Evolutionary conservation across 1,140 invertebrate species (phyloP).

Genomic region (Macrostomum lignano): DNA sequence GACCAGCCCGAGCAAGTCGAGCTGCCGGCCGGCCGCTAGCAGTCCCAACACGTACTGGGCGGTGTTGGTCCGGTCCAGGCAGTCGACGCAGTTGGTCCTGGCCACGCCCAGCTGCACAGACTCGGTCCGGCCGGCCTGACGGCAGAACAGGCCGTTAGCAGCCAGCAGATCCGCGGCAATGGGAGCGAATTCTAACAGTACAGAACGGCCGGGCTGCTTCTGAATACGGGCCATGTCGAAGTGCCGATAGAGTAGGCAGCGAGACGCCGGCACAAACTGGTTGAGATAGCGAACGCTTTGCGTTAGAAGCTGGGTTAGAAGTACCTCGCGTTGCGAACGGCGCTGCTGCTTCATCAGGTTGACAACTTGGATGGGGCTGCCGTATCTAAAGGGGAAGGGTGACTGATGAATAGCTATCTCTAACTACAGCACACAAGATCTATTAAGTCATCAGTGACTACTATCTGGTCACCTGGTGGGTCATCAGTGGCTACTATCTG

Average conservation of each 20-base stretch:
- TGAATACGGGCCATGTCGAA: slow-evolving; percentile 5
- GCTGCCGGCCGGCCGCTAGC: slow-evolving; percentile 59
- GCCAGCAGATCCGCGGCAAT: neutral
- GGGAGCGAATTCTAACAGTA: slow-evolving; percentile 4
- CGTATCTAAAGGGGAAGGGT: too few relatives aligned
- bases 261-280: too few relatives aligned
- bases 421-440: too few relatives aligned
- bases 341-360: too few relatives aligned
- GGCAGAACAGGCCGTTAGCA: slow-evolving; percentile 1
- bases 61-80: slow-evolving; percentile 88
- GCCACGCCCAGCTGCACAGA: slow-evolving; percentile 56
- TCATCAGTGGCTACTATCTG: too few relatives aligned
- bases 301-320: too few relatives aligned
- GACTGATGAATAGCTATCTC: too few relatives aligned
- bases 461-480: too few relatives aligned
- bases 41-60: slow-evolving; percentile 96
- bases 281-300: too few relatives aligned
- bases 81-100: slow-evolving; percentile 93
- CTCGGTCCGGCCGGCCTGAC: neutral
- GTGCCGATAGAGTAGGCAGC: slow-evolving; percentile 2
- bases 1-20: slow-evolving; percentile 59
- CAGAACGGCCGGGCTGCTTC: neutral
- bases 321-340: too few relatives aligned
- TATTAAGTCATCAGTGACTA: too few relatives aligned
- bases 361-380: too few relatives aligned